Base-by-base conservation (phyloP, 1,140 invertebrate species). In the Drosophila rufa region DNA sequence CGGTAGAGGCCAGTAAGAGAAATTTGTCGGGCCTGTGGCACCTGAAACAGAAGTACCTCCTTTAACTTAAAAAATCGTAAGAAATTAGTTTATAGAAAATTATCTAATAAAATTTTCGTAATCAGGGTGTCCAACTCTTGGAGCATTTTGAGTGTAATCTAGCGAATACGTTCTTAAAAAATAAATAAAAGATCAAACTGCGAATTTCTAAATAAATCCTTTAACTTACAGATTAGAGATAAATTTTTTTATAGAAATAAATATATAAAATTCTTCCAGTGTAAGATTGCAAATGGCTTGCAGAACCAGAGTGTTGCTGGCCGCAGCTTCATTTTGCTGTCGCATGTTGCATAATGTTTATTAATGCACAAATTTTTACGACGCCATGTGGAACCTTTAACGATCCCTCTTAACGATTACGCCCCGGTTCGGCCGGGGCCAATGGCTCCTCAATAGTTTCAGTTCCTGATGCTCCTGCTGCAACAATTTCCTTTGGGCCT, bases 291-390 rank as follows among this genome's bases (percentile, higher is more conserved):
- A 59, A 57, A 43, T 70, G 38, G 12, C 36, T 30, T 11, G 27
- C 17, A 55, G 42, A 64, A 42, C 27, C 40, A 47, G 9, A 65
- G 70, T 62, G 43, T 51, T 36, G 59, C 22, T 59, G 51, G 55
- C 30, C 68, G 69, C 70, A 74, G 80, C 69, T 70, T 70, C 66
- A 70, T 59, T 89, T 89, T 75, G 57, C 77, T 89, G 84, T 80
- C 68, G 53, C 71, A 71, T 58, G 77, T 80, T 81, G 85, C 85
- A 84, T 89, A 89, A 89, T 89, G 77, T 89, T 89, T 87, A 87
- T 87, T 87, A 87, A 87, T 84, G 84, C 68, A 76, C 84, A 89
- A 79, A 87, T 81, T 89, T 87, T 89, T 84, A 84, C 69, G 80
- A 89, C 36, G 61, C 76, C 27, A 46, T 68, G 59, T 58, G 50